A percentile compares a stretch with the other conserved stretches of the same genome.
Evolutionary conservation across 2,113 vertebrate species (phyloP).

Genomic region (Piaya cayana): DNA sequence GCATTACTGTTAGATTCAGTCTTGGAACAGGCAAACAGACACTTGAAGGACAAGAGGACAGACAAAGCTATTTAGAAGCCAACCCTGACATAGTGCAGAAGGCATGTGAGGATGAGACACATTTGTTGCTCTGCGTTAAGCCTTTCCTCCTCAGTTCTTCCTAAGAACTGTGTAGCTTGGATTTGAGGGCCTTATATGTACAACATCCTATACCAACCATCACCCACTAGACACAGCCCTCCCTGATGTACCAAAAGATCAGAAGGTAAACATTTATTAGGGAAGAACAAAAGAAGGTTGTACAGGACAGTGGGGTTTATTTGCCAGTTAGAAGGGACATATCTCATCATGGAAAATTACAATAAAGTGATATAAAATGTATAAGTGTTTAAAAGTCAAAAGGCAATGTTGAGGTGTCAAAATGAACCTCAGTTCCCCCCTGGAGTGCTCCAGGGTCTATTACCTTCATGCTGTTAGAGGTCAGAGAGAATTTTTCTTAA

Average conservation of each 20-base stretch:
- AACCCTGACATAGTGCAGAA: background rate
- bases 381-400: background rate
- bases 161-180: background rate
- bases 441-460: background rate
- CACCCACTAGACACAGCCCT: background rate
- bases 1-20: background rate
- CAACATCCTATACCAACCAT: background rate
- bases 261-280: background rate
- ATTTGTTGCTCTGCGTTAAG: background rate
- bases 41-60: background rate
- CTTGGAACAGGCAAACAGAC: background rate
- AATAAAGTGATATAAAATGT: background rate
- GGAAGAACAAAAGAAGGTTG: background rate
- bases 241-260: fast-evolving
- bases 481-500: background rate
- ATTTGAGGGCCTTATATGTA: background rate
- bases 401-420: background rate
- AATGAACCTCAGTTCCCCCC: background rate
- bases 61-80: background rate
- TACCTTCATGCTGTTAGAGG: background rate
- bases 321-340: background rate
- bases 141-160: background rate
- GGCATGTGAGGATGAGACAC: background rate
- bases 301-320: background rate
- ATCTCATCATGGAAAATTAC: background rate